Conservation (phyloP, 1,140 invertebrate species). For the Drosophila auraria region DNA sequence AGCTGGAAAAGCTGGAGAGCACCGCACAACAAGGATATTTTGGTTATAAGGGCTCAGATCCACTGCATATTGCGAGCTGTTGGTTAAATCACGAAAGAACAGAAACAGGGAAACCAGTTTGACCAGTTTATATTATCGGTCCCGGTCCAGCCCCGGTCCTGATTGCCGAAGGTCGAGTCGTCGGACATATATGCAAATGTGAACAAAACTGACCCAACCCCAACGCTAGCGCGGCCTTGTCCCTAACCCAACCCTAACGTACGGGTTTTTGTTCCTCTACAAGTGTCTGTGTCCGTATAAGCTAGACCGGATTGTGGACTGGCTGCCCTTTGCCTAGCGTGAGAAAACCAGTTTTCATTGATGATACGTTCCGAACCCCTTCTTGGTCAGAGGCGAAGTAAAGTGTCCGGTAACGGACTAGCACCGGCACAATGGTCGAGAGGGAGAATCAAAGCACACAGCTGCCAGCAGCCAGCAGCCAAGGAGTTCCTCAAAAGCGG, state of each 20-base stretch:
- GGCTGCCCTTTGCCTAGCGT: slow-evolving; percentile 45
- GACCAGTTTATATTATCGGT: slow-evolving; percentile 37
- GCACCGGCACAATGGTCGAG: background rate
- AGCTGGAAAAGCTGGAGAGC: slow-evolving; percentile 11
- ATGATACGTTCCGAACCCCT: slow-evolving; percentile 27
- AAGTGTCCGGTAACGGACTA: slow-evolving; percentile 58
- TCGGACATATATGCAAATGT: slow-evolving; percentile 42
- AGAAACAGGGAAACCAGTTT: slow-evolving; percentile 33
- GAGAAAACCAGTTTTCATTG: slow-evolving; percentile 78
- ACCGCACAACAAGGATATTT: background rate
- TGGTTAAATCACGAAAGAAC: background rate
- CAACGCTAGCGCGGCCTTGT: slow-evolving; percentile 19
- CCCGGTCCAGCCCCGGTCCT: background rate
- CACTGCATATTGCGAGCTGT: slow-evolving; percentile 15
- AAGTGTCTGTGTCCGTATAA: slow-evolving; percentile 31
- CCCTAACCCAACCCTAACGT: slow-evolving; percentile 13
- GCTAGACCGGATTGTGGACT: slow-evolving; percentile 1
- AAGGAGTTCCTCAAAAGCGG: background rate
- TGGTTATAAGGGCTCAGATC: background rate
- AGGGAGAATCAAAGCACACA: slow-evolving; percentile 13
- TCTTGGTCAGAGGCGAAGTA: slow-evolving; percentile 32
- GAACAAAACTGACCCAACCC: slow-evolving; percentile 39
- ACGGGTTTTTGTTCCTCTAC: slow-evolving; percentile 20
- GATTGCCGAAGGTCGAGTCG: slow-evolving; percentile 13
- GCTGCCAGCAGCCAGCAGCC: slow-evolving; percentile 20